Evolutionary conservation across 2,888 invertebrate species (phyloP).

Genomic region (Leptura quadrifasciata): DNA sequence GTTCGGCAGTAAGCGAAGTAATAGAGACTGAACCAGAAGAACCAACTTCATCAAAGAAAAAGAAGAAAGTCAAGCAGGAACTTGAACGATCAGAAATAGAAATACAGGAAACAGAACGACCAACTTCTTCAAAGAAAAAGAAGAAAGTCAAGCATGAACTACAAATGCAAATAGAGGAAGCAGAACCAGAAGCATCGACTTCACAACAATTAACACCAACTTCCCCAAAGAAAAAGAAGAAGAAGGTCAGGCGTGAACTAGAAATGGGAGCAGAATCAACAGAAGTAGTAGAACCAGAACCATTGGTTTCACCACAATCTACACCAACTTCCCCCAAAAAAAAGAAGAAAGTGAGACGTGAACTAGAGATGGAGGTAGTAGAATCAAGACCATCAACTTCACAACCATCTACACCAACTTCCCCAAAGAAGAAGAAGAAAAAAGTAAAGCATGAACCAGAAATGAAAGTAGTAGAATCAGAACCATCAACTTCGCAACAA

Average conservation of each 20-base stretch:
- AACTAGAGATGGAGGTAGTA: constrained; percentile 51
- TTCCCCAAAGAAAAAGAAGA: constrained; percentile 58
- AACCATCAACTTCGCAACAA: constrained; percentile 47
- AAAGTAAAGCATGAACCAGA: constrained; percentile 57
- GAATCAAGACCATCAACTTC: constrained; percentile 38
- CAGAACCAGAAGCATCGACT: not conserved
- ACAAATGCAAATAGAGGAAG: constrained; percentile 49
- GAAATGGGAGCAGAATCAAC: constrained; percentile 49
- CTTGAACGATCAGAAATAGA: constrained; percentile 52
- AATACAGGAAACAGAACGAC: not conserved
- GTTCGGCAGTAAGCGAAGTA: constrained; percentile 62
- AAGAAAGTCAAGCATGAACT: constrained; percentile 61
- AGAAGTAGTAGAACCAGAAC: constrained; percentile 49
- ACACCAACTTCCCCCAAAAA: constrained; percentile 49
- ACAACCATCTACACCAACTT: constrained; percentile 46
- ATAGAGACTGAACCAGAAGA: constrained; percentile 59
- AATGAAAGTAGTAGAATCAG: constrained; percentile 45
- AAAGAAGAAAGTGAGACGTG: constrained; percentile 59
- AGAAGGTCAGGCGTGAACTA: constrained; percentile 59
- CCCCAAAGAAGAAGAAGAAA: constrained; percentile 60
- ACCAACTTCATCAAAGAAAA: constrained; percentile 50
- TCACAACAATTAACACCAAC: not conserved
- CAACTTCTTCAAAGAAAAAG: constrained; percentile 56
- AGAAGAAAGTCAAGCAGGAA: constrained; percentile 57
- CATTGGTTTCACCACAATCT: not conserved